Conservation (phyloP, 2,797 vertebrate species). For the Hippoglossus hippoglossus region DNA sequence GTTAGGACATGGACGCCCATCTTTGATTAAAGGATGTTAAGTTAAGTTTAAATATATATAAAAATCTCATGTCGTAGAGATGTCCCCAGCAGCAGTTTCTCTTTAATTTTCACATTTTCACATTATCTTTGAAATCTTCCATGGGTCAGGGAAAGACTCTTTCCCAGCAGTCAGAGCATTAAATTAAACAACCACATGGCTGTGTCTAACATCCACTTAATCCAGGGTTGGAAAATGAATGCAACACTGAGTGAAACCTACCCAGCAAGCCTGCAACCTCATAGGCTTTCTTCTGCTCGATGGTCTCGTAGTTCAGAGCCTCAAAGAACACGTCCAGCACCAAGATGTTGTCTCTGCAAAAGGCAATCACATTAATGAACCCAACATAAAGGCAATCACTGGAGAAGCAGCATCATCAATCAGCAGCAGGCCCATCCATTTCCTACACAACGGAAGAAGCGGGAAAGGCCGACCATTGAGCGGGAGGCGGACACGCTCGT, state of each 20-base stretch:
- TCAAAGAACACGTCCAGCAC: constrained; percentile 99
- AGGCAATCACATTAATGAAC: constrained; percentile 19
- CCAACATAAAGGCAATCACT: neutral
- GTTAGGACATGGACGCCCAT: no score
- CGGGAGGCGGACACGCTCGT: constrained; percentile 2
- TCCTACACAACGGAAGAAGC: neutral
- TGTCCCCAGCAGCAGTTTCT: no score
- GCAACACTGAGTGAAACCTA: constrained; percentile 65
- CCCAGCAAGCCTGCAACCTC: constrained; percentile 97
- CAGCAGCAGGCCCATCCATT: constrained; percentile 1
- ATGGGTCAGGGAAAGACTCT: neutral
- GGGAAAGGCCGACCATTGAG: neutral
- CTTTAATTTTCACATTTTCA: no score
- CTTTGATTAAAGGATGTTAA: no score
- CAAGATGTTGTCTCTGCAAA: constrained; percentile 95
- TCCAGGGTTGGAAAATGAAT: neutral
- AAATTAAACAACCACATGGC: neutral
- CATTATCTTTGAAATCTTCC: neutral
- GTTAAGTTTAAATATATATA: no score
- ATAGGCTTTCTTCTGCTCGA: constrained; percentile 98
- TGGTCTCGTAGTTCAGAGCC: constrained; percentile 98
- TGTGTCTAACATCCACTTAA: no score
- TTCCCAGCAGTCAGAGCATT: neutral
- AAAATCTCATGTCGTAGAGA: no score
- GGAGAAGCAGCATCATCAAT: constrained; percentile 7